Base-by-base conservation (phyloP, 2,113 vertebrate genomes). In the Lynx canadensis region DNA sequence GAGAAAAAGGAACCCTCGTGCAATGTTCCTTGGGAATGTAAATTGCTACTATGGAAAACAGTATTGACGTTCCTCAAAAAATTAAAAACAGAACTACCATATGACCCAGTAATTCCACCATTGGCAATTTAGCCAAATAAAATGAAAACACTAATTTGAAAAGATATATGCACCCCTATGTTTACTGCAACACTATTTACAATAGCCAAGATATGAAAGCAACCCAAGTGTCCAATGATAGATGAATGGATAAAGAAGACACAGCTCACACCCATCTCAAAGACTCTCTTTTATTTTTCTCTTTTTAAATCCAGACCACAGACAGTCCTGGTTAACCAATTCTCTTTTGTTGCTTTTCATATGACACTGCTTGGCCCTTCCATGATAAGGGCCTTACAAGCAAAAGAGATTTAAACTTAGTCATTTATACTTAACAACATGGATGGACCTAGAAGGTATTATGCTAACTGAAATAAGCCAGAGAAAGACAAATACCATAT, bases 361-460 rank as follows among this genome's bases (percentile, higher is more conserved):
- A 68, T 76, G 29, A 76, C 23, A 36, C 10, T 65, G 7, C 27
- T 55, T 79, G 21, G 7, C 55, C 36, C 48, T 80, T 89, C 50
- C 52, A 57, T 82, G 74, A 76, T 6, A 81, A 81, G 6, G 60
- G 29, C 11, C 63, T 89, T 80, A 8, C n/a, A 38, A 69, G 15
- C 45, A 89, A 85, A 91, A 88, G 41, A 91, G 15, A 89, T 94
- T 69, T 82, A 86, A 89, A 92, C 16, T 69, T 88, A 79, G 76
- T 21, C 73, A 68, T 38, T 71, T n/a, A 71, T 50, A 60, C 31
- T 92, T 60, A 86, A 38, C 10, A 60, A 73, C 36, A 71, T 73
- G 71, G 36, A 73, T 23, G 33, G 31, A 68, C 31, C 66, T 68
- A 68, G 66, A n/a, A 4, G 23, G 65, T 66, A 66, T 66, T 66